Percentiles rank a stretch among this genome's conserved stretches.
These are phyloP conservation scores for Idris sp. DNA, from an alignment of 1,140 invertebrate species.

Conservation along the genomic window DNA sequence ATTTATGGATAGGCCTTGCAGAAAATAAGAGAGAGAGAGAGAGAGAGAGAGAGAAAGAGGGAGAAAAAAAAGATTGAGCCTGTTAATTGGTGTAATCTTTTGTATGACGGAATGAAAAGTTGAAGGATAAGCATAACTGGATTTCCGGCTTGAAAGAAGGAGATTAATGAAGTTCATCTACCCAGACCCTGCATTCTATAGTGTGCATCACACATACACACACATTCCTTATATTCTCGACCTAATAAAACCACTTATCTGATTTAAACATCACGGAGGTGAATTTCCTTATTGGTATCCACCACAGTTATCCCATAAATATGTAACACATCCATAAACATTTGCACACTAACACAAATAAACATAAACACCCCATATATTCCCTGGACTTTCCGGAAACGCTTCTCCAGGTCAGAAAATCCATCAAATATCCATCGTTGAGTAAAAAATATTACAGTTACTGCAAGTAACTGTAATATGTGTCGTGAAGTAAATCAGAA, in stretches of 20 bases:
- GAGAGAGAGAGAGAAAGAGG: too few relatives aligned
- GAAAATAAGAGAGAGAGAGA: too few relatives aligned
- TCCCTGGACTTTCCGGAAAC: conserved; percentile 17
- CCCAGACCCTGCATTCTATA: conserved; percentile 18
- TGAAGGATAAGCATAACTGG: conserved; percentile 39
- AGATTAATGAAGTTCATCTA: conserved; percentile 52
- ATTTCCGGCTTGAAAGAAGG: conserved; percentile 32
- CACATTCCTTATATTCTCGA: conserved; percentile 38
- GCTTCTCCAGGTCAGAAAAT: background rate
- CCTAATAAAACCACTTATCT: conserved; percentile 60
- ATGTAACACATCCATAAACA: conserved; percentile 55
- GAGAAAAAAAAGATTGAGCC: too few relatives aligned
- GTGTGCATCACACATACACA: conserved; percentile 14
- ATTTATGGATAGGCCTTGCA: too few relatives aligned
- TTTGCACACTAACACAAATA: conserved; percentile 53
- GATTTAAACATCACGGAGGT: conserved; percentile 50
- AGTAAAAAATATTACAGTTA: background rate
- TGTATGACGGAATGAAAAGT: conserved; percentile 18
- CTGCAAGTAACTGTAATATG: background rate
- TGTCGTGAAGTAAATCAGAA: too few relatives aligned
- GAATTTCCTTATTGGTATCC: conserved; percentile 52
- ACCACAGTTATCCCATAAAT: conserved; percentile 58
- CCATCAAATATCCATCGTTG: background rate
- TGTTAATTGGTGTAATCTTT: conserved; percentile 41
- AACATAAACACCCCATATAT: conserved; percentile 12